Base-by-base conservation (phyloP, 2,113 vertebrate genomes). In the Orientallactaga bullata region DNA sequence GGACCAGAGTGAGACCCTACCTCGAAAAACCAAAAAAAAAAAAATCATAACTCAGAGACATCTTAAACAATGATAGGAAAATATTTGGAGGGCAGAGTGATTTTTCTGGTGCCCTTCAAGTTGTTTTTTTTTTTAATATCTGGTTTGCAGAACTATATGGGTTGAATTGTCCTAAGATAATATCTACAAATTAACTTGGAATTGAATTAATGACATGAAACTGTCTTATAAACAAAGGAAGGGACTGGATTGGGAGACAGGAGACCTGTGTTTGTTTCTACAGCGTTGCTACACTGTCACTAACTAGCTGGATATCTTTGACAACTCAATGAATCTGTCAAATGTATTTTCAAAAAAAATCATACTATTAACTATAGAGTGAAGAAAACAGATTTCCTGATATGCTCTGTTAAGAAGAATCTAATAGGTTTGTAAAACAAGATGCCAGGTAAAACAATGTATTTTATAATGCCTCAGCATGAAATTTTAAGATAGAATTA, bases 361-460 rank as follows among this genome's bases (percentile, higher is more conserved):
- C 21, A 89, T 7, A 76, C 18, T 30, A 83, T 89, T 89, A 93
- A 76, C 60, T 28, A 93, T 42, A 71, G 55, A 83, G 47, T 35
- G 84, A 88, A 90, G 60, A 93, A 93, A 92, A 17, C 28, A 89
- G 18, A 83, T 87, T 84, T 89, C 12, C 77, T 83, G 66, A 90
- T 95, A 82, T 86, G n/a, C 15, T 60, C 23, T 92, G 20, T 63
- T 88, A 87, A 71, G 3, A 78, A 47, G 58, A 90, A 72, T 63
- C 11, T 90, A 88, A 94, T 68, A 30, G 85, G 42, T 82, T 88
- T 96, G 47, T 86, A 83, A 95, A 95, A 73, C 28, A 94, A 82
- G 66, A 60, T 93, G 39, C 55, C 78, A 88, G n/a, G 39, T 81
- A 92, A 85, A 42, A 60, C 39, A 85, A 16, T 83, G 39, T 55